phyloP scores from a whole-genome alignment of 2,797 vertebrate genomes.

The Ptychadena robeensis region DNA sequence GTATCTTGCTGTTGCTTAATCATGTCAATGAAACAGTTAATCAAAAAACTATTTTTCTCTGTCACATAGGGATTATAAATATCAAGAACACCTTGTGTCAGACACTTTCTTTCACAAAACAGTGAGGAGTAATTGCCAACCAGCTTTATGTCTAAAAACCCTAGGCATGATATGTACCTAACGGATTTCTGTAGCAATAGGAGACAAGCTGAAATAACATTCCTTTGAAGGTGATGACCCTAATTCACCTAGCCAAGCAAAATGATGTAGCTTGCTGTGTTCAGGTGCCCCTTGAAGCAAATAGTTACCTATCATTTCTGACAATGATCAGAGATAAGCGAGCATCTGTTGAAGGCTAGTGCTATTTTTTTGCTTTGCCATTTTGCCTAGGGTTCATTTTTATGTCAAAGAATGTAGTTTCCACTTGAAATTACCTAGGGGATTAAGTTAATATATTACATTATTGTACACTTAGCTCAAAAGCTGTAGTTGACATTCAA shows the following conservation, averaged over 20 bases:
- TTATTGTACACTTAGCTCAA: not conserved
- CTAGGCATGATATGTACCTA: not conserved
- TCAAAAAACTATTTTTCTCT: not conserved
- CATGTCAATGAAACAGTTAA: not conserved
- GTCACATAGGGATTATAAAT: not conserved
- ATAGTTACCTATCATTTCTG: conserved; percentile 23
- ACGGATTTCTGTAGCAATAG: not conserved
- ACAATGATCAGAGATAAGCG: not conserved
- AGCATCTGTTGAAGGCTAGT: conserved; percentile 12
- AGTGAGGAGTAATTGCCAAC: conserved; percentile 3
- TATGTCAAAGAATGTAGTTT: conserved; percentile 17
- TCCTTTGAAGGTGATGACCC: not conserved
- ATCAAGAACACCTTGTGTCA: conserved; percentile 11
- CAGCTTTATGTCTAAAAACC: not conserved
- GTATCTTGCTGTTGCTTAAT: not conserved
- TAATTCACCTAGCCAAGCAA: conserved; percentile 22
- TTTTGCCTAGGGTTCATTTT: not conserved
- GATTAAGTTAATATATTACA: not conserved
- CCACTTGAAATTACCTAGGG: not conserved
- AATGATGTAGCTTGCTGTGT: not conserved
- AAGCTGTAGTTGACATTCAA: not conserved
- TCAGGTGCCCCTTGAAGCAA: not conserved
- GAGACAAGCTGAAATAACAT: conserved; percentile 6
- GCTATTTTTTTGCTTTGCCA: conserved; percentile 10
- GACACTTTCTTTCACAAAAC: conserved; percentile 27